These are phyloP conservation scores for Naja naja DNA, from an alignment of 2,113 vertebrate species.

Conservation along the genomic window DNA sequence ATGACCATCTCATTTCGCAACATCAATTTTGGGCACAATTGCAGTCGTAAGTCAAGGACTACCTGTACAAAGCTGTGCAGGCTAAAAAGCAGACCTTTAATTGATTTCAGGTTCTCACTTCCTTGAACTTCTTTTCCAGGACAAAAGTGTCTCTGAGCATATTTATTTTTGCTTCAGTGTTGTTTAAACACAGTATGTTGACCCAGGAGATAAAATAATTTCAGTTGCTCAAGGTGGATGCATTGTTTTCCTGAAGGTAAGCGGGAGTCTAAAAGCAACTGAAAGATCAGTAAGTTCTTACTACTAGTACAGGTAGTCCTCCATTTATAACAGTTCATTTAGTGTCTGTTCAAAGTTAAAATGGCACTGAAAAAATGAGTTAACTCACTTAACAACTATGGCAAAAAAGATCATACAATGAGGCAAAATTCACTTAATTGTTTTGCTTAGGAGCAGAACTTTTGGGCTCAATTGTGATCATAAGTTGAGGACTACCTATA, in stretches of 20 bases:
- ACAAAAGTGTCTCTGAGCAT: background rate
- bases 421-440: background rate
- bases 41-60: background rate
- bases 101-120: too few relatives aligned
- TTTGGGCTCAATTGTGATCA: background rate
- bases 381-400: background rate
- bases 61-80: background rate
- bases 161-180: background rate
- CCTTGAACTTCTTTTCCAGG: background rate
- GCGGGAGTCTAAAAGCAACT: background rate
- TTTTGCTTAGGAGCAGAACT: background rate
- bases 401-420: background rate
- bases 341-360: background rate
- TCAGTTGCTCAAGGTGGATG: background rate
- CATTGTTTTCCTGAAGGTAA: background rate
- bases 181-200: background rate
- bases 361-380: background rate
- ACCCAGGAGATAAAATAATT: background rate
- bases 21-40: background rate
- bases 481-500: background rate
- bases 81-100: background rate
- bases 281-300: background rate
- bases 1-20: background rate
- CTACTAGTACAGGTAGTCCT: background rate
- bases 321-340: background rate